phyloP scores from a whole-genome alignment of 2,113 vertebrate species.

The Etia nguti region DNA sequence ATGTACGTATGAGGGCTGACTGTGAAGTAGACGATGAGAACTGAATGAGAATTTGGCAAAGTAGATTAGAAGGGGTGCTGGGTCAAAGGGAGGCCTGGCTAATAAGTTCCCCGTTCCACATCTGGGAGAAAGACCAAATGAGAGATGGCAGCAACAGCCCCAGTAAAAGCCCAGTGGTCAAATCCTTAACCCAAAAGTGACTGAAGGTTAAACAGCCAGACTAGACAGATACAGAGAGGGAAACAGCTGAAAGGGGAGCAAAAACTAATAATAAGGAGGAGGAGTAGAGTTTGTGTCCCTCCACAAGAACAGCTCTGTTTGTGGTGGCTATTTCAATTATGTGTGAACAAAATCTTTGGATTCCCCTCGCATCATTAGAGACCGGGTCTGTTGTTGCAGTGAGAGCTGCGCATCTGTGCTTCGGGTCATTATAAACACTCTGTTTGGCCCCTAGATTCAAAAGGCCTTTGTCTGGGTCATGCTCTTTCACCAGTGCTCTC shows the following conservation, averaged over 20 bases:
- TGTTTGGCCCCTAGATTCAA: constrained; percentile 60
- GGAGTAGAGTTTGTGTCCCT: constrained; percentile 21
- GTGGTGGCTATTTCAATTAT: constrained; percentile 42
- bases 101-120: constrained; percentile 7
- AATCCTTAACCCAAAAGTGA: neutral
- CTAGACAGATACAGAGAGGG: neutral
- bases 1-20: neutral
- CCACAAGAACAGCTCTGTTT: constrained; percentile 40
- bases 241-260: neutral
- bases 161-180: neutral
- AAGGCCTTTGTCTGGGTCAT: constrained; percentile 65
- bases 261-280: constrained; percentile 2
- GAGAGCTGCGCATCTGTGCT: constrained; percentile 53
- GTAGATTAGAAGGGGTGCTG: neutral
- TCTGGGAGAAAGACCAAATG: neutral
- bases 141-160: neutral
- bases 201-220: constrained; percentile 6
- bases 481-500: constrained; percentile 57
- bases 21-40: neutral
- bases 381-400: constrained; percentile 27
- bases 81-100: neutral
- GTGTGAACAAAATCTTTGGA: constrained; percentile 41
- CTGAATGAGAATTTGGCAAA: neutral
- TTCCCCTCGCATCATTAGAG: constrained; percentile 52
- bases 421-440: constrained; percentile 59